Evolutionary conservation across 1,140 invertebrate species (phyloP).

Genomic region (Pseudoatta argentina): DNA sequence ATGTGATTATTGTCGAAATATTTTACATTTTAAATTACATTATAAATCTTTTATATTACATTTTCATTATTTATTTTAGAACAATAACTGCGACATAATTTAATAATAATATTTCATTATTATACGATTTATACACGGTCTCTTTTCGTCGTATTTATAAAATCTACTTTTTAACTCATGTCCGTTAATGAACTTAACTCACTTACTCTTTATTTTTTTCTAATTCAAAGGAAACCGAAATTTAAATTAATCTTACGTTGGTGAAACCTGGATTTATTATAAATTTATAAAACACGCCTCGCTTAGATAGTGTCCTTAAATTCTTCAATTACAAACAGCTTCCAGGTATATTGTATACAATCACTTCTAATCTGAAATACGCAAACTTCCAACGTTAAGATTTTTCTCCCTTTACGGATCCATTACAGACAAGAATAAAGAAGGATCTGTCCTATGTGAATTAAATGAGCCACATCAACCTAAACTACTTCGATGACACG

Average conservation of each 20-base stretch:
- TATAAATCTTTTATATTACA: background rate
- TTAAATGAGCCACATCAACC: background rate
- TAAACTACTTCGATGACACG: constrained; percentile 33
- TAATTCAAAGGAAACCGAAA: too few relatives aligned
- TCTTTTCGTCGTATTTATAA: background rate
- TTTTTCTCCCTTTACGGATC: background rate
- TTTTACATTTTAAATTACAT: constrained; percentile 9
- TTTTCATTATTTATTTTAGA: background rate
- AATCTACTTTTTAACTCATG: background rate
- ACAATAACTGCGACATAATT: background rate
- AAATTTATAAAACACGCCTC: background rate
- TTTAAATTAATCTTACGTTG: too few relatives aligned
- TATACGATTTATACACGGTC: background rate
- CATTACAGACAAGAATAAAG: background rate
- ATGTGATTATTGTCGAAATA: background rate
- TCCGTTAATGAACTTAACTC: too few relatives aligned
- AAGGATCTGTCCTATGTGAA: background rate
- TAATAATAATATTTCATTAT: background rate
- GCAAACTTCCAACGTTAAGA: constrained; percentile 1
- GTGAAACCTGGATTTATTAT: too few relatives aligned
- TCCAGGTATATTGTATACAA: background rate
- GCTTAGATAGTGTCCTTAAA: background rate
- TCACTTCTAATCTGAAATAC: background rate
- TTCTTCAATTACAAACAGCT: background rate
- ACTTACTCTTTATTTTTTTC: too few relatives aligned